Base-by-base conservation (phyloP, 37 sponge, comb jelly and placozoan species). In the Ephydatia muelleri region DNA sequence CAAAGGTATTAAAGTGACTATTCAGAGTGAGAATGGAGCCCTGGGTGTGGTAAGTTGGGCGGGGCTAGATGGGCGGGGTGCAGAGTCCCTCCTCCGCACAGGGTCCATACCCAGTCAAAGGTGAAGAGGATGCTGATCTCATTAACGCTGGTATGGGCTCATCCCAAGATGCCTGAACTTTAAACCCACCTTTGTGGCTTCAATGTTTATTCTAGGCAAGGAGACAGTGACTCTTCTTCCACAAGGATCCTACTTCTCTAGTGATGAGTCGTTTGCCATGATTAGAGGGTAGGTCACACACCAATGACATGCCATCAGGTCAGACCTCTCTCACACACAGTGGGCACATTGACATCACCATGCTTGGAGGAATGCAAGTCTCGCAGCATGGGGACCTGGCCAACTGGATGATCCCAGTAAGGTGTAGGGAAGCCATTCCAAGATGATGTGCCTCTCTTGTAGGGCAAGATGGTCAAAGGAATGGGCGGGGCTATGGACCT, bases 61-160 rank as follows among this genome's bases (percentile, higher is more conserved):
- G 47, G 13, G 65, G 31, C 6, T n/a, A n/a, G n/a, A n/a, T n/a
- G n/a, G n/a, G n/a, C n/a, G n/a, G n/a, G n/a, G n/a, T n/a, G n/a
- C n/a, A n/a, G n/a, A 5, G 67, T 37, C 2, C 0, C 31, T 70
- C n/a, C n/a, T n/a, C n/a, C n/a, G n/a, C n/a, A n/a, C n/a, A 96
- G 97, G 99, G 99, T 3, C 99, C 97, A 22, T 96, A 89, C 79
- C 99, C 99, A 36, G 68, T 75, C 34, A 92, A 94, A 23, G 92
- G 90, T n/a, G 88, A 96, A 66, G 87, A 90, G 68, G 99, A 98
- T 64, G 75, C 97, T 81, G 99, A 98, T 43, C 92, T 98, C 30
- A 98, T 98, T 64, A 98, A 98, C 86, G 99, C 99, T 79, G 99
- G n/a, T n/a, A n/a, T n/a, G n/a, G n/a, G n/a, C n/a, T n/a, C n/a